phyloP scores from a whole-genome alignment of 1,140 invertebrate species.

The Oscheius sp. region DNA sequence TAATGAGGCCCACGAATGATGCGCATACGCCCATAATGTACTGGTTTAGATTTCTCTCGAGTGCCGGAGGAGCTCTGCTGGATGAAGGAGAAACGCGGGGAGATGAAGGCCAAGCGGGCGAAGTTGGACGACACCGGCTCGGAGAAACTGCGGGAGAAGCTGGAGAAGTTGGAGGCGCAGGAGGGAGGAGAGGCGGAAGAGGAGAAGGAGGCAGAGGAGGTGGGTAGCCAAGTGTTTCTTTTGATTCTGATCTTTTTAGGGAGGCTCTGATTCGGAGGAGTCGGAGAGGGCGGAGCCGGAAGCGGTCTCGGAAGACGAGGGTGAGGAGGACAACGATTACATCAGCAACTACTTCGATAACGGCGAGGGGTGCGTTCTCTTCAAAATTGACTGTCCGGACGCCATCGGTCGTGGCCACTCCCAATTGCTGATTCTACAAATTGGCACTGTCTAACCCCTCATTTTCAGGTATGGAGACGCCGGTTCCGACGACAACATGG shows the following conservation, averaged over 20 bases:
- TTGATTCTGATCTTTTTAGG: not conserved
- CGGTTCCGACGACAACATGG: conserved; percentile 30
- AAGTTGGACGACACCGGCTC: not conserved
- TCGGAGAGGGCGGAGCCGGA: conserved; percentile 43
- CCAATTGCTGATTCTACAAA: no score
- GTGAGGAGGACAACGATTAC: conserved; percentile 63
- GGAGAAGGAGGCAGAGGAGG: conserved; percentile 15
- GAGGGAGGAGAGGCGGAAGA: conserved; percentile 14
- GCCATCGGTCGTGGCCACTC: no score
- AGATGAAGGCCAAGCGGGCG: not conserved
- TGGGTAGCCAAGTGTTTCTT: not conserved
- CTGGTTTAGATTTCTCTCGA: conserved; percentile 13
- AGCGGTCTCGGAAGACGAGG: conserved; percentile 44
- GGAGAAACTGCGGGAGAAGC: not conserved
- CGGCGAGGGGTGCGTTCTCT: conserved; percentile 61
- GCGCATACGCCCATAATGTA: no score
- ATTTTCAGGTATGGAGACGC: conserved; percentile 30
- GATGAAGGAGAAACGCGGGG: not conserved
- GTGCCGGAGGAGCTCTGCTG: conserved; percentile 14
- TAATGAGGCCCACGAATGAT: not conserved
- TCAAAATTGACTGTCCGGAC: no score
- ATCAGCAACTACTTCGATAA: conserved; percentile 62
- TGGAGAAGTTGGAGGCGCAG: conserved; percentile 16
- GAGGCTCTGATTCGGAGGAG: conserved; percentile 28
- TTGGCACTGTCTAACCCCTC: no score